Base-by-base conservation (phyloP, 2,797 vertebrate genomes). In the Chaetophractus vellerosus region DNA sequence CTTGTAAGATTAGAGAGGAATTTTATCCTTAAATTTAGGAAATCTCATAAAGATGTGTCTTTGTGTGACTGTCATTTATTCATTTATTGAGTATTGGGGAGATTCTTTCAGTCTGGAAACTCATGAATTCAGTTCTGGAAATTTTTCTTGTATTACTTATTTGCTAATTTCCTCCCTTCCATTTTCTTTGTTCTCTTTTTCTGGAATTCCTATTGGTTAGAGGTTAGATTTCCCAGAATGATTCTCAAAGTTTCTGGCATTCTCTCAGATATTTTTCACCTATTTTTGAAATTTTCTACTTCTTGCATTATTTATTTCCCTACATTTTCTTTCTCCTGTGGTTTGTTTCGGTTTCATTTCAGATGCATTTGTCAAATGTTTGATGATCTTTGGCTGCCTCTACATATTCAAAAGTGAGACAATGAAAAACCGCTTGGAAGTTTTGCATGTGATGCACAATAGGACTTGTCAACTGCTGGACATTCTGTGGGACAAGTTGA, bases 161-260 rank as follows among this genome's bases (percentile, higher is more conserved):
- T 94, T 45, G 4, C n/a, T 84, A 38, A 80, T 75, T 71, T 95
- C 23, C 8, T 93, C 10, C 59, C 21, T 71, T 86, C 31, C 33
- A 18, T 28, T 79, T 86, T 90, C 36, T 63, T 10, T 78, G 21
- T 52, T 61, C 21, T 64, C n/a, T 14, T 52, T 9, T 41, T 61
- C 57, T 38, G 16, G 15, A 86, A 75, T 48, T 71, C 14, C 23
- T 86, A 50, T 48, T 41, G 48, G n/a, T 24, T 69, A 66, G n/a
- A 81, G 86, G 12, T 68, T 68, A 64, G 38, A 68, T 87, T 90
- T 94, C 64, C 68, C n/a, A 48, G 69, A 64, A 68, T 72, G 33
- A 33, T 26, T 82, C 28, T 94, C 76, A 88, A 36, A 82, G 52
- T 75, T 72, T 84, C 68, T 89, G 36, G 10, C 36, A 38, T 59